A percentile compares a stretch with the other conserved stretches of the same genome.
Conservation (phyloP, 2,888 invertebrate species). For the Conistra vaccinii region DNA sequence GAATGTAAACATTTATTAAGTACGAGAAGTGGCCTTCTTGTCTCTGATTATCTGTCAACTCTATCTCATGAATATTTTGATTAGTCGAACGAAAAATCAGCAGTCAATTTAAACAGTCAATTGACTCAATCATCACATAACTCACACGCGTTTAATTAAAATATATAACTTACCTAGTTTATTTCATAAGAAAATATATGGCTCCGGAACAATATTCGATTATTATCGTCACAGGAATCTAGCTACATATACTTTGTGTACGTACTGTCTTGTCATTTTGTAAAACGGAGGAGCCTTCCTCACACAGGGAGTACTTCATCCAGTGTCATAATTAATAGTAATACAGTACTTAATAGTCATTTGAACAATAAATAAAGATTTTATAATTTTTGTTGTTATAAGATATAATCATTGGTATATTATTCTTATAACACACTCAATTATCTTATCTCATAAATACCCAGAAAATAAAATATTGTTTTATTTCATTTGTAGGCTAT, state of each 20-base stretch:
- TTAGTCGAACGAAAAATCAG: background rate
- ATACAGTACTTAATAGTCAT: background rate
- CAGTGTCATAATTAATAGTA: too few relatives aligned
- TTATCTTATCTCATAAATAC: too few relatives aligned
- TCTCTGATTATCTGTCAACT: background rate
- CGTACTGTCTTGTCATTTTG: too few relatives aligned
- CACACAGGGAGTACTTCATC: background rate
- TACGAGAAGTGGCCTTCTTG: too few relatives aligned
- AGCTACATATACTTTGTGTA: background rate
- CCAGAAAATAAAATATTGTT: too few relatives aligned
- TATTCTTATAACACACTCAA: too few relatives aligned
- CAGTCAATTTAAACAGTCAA: background rate
- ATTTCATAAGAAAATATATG: background rate
- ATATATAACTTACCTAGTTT: background rate
- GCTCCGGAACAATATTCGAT: background rate
- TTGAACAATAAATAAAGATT: background rate
- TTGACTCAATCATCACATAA: background rate
- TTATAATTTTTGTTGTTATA: background rate
- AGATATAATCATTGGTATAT: too few relatives aligned
- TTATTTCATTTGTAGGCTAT: too few relatives aligned
- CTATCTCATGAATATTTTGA: background rate
- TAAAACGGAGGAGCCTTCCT: background rate
- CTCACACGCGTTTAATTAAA: background rate
- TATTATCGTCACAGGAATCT: background rate
- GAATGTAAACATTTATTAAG: too few relatives aligned